phyloP scores from a whole-genome alignment of 2,113 vertebrate species.

The Polyodon spathula region DNA sequence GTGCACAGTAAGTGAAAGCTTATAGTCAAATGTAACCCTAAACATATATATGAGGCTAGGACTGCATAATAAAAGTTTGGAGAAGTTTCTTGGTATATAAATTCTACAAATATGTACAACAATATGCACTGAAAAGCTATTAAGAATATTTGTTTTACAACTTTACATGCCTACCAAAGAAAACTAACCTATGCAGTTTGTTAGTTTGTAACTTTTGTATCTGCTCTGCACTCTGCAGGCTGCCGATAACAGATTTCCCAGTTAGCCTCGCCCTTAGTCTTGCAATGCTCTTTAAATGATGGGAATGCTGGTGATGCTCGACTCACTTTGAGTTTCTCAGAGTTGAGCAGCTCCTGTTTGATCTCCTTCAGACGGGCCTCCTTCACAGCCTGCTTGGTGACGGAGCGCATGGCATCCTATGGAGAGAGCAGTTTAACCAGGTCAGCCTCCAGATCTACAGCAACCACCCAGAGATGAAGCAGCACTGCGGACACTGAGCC shows the following conservation, averaged over 20 bases:
- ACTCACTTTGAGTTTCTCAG: slow-evolving; percentile 80
- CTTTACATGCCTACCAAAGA: too few species aligned
- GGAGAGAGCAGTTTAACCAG: neutral
- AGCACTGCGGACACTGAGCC: neutral
- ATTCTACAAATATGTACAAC: too few species aligned
- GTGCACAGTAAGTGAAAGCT: too few species aligned
- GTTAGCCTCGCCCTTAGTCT: neutral
- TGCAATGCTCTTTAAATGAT: neutral
- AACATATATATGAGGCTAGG: too few species aligned
- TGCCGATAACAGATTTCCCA: slow-evolving; percentile 32
- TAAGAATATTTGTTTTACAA: too few species aligned
- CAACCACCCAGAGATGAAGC: neutral
- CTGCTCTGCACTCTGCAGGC: too few species aligned
- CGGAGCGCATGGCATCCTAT: slow-evolving; percentile 85
- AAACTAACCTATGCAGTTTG: too few species aligned
- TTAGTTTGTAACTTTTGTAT: neutral
- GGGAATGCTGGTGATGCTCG: neutral
- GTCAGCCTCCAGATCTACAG: too few species aligned
- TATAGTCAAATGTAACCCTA: too few species aligned
- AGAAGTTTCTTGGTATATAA: too few species aligned
- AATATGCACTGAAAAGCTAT: too few species aligned
- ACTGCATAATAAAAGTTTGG: too few species aligned
- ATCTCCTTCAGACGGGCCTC: slow-evolving; percentile 86
- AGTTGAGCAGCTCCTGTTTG: slow-evolving; percentile 86
- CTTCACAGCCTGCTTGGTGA: slow-evolving; percentile 82